phyloP scores from a whole-genome alignment of 2,113 vertebrate genomes.

The Cavia porcellus region DNA sequence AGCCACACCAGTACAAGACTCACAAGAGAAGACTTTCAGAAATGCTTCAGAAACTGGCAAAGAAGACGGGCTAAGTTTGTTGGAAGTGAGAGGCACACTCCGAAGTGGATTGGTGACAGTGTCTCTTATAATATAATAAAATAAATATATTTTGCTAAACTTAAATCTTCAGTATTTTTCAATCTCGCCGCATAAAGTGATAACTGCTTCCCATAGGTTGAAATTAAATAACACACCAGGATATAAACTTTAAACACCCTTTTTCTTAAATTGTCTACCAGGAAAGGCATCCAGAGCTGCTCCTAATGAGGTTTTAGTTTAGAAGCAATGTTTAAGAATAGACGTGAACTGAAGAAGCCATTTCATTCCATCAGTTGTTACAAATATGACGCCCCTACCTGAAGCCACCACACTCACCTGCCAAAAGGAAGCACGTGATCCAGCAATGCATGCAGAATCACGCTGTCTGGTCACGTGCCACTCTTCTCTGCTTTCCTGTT shows the following conservation, averaged over 20 bases:
- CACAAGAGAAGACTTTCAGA: not conserved
- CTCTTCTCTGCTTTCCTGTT: not conserved
- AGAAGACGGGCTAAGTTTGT: not conserved
- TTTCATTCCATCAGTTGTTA: not conserved
- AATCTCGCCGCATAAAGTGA: not conserved
- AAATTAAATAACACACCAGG: not conserved
- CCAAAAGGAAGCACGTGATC: too few relatives aligned
- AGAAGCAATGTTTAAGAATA: not conserved
- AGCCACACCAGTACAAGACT: not conserved
- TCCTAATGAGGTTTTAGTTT: not conserved
- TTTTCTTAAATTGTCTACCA: not conserved
- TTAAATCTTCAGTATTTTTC: not conserved
- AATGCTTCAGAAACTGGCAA: not conserved
- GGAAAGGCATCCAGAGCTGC: not conserved
- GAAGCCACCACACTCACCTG: not conserved
- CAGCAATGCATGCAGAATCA: not conserved
- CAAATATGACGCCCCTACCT: too few relatives aligned
- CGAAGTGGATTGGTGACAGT: not conserved
- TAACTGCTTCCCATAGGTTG: not conserved
- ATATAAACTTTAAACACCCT: not conserved
- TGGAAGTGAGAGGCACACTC: not conserved
- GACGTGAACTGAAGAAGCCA: not conserved
- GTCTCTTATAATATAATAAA: not conserved
- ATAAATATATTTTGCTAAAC: not conserved
- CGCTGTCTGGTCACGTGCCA: not conserved